Evolutionary conservation across 2,888 invertebrate species (phyloP), one percentile per base, ranked within the genome.

Genomic region (Pedicia rivosa): DNA sequence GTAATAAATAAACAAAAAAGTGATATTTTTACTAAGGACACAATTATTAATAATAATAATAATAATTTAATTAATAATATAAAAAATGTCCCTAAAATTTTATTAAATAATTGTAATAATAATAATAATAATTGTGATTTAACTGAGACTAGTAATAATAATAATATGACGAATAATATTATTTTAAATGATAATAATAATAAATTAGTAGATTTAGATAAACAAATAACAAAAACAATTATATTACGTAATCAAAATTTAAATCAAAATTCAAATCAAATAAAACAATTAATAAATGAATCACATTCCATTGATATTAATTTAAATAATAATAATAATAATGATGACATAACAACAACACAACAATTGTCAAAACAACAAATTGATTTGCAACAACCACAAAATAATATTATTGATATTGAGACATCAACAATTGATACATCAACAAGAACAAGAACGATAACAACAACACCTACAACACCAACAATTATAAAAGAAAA

Each of bases 401-500:
- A n/a, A 16, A 31, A 31, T 19, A 31, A 16, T 8, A 31, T 12
- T 31, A 29, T 14, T 14, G 31, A 31, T 8, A 31, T 17, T 31
- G 10, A 15, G 29, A 5, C 16, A 15, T 29, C 29, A 29, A 10
- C 29, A 19, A 32, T 20, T 14, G 13, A 19, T 20, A 22, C 22
- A 32, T 32, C 42, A 10, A 38, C 42, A 29, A 12, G 32, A 9
- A 12, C 26, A 19, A n/a, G 17, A 19, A 13, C 29, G 17, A 14
- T 19, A 31, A 13, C 32, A 39, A 20, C 17, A 35, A 17, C 35
- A 29, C 5, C 35, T 36, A 27, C 36, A 39, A 28, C 25, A 19
- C 1, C 37, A 37, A 3, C 37, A 38, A 22, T 32, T 31, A 22
- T 19, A 22, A 14, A 10, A 22, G 10, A 31, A 37, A 22, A 22